Evolutionary conservation across 2,797 vertebrate genomes (phyloP), one percentile per base, ranked within the genome.

Genomic region (Pangasius macronema): DNA sequence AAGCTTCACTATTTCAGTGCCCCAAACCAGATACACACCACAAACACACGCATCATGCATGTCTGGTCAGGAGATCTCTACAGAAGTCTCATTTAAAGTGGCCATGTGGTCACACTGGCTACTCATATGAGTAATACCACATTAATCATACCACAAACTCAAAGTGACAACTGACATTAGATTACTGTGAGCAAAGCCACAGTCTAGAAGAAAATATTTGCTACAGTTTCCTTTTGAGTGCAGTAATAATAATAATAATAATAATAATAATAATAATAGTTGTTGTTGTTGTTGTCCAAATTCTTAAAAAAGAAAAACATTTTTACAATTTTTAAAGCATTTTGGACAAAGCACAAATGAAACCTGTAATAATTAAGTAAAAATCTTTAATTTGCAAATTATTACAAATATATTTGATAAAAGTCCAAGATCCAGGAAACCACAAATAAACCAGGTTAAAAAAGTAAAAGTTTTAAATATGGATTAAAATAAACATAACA

Each of bases 141-240:
- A 73, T 39, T 83, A 18, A 87, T 75, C 57, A 51, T n/a, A 16
- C 30, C 55, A 75, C 79, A 73, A 83, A 82, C 27, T 68, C 65
- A 73, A 14, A 36, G 22, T 53, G 70, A 75, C 8, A 5, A 2
- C 80, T 53, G 8, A 55, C 13, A 42, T 57, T 76, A 42, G 46
- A 67, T 67, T 82, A 76, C 8, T 59, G 30, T 39, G 80, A 51
- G 24, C 8, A 42, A 59, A 59, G 27, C 83, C 68, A 30, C 55
- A 59, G 30, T 83, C 39, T 83, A 75, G 33, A 83, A 39, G 61
- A 75, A 6, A 13, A 18, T 1, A 2, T 27, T 79, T 73, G 65
- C 7, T 33, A n/a, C 73, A 22, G 79, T 27, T 75, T 86, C 14
- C 22, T 75, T 39, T 39, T 22, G 10, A 46, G 39, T 73, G 22